Conservation (phyloP, 2,113 vertebrate species). For the Fregata magnificens region DNA sequence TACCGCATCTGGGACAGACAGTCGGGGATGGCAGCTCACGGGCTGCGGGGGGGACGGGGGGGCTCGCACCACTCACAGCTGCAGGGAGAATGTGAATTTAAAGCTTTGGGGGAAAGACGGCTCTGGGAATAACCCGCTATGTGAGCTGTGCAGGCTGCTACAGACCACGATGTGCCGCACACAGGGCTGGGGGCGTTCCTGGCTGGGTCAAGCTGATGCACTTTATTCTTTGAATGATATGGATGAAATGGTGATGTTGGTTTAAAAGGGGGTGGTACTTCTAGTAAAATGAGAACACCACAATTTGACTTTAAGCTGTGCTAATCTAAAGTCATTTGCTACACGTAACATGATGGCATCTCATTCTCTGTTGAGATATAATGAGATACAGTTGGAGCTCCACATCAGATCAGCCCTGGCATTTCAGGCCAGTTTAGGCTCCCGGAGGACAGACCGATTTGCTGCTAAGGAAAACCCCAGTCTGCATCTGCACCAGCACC, state of each 20-base stretch:
- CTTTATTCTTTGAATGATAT: not conserved
- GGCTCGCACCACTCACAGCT: not conserved
- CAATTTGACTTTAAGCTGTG: not conserved
- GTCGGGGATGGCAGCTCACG: not conserved
- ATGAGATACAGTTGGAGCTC: not conserved
- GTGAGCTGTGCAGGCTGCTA: not conserved
- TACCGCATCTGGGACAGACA: not conserved
- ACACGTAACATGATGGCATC: accelerated
- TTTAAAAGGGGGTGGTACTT: not conserved
- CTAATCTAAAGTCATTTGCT: not conserved
- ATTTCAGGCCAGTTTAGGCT: not conserved
- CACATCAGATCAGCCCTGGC: accelerated
- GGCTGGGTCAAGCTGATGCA: not conserved
- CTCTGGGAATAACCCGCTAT: not conserved
- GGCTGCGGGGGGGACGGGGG: accelerated
- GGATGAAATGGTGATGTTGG: not conserved
- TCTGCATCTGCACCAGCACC: not conserved
- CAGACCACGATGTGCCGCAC: accelerated
- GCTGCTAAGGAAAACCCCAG: not conserved
- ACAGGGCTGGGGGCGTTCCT: not conserved
- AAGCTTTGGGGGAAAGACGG: not conserved
- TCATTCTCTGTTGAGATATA: not conserved
- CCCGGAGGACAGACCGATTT: not conserved
- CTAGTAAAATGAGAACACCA: not conserved
- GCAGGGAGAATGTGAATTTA: not conserved